These are phyloP conservation scores for Mamestra brassicae DNA, from an alignment of 2,888 invertebrate genomes.

Conservation along the genomic window DNA sequence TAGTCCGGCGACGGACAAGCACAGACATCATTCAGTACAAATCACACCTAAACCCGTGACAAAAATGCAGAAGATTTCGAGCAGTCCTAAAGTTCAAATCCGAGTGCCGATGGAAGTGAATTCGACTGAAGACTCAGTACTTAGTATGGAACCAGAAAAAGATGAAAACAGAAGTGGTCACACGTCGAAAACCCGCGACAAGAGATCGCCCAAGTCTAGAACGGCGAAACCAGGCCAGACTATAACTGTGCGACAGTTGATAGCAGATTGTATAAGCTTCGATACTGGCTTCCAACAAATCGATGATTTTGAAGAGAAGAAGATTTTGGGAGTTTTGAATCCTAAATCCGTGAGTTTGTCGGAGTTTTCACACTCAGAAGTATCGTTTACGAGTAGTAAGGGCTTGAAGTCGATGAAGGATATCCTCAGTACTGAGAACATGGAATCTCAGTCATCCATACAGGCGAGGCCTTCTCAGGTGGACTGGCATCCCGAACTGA, in stretches of 20 bases:
- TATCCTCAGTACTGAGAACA: constrained; percentile 7
- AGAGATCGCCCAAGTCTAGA: constrained; percentile 54
- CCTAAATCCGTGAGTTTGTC: constrained; percentile 34
- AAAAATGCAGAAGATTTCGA: constrained; percentile 80
- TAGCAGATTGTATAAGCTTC: constrained; percentile 69
- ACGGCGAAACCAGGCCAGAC: constrained; percentile 51
- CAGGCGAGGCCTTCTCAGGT: constrained; percentile 30
- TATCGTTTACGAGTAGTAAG: constrained; percentile 74
- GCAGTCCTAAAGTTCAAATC: constrained; percentile 59
- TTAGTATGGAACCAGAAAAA: constrained; percentile 48
- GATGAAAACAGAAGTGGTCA: constrained; percentile 4
- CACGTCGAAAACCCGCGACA: background rate
- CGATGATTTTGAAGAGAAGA: constrained; percentile 52
- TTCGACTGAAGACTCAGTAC: background rate
- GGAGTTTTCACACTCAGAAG: background rate
- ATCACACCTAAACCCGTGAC: constrained; percentile 79
- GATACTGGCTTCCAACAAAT: constrained; percentile 40
- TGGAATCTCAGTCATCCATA: background rate
- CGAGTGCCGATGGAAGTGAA: constrained; percentile 1
- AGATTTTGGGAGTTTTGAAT: constrained; percentile 57
- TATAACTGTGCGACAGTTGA: constrained; percentile 74
- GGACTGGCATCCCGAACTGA: constrained; percentile 70
- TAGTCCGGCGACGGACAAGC: constrained; percentile 69
- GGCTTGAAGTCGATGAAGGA: constrained; percentile 59
- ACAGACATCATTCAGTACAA: constrained; percentile 64